Conservation (phyloP, 2,113 vertebrate genomes). For the Zapornia atra region DNA sequence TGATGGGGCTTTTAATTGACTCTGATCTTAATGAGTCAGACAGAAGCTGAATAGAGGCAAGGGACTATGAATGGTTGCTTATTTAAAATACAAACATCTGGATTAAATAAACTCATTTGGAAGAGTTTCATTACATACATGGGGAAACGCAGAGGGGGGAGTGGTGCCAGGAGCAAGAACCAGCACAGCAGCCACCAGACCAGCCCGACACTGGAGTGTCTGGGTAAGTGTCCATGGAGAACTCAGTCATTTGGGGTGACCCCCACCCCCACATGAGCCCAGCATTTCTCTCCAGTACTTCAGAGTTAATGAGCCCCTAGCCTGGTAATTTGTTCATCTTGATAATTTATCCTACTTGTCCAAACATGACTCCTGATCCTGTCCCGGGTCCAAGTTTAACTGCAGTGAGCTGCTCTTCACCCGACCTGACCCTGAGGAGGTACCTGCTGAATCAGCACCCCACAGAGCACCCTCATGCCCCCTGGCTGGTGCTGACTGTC, state of each 20-base stretch:
- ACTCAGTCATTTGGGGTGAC: rapidly evolving
- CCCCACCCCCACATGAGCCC: background rate
- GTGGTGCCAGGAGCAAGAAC: rapidly evolving
- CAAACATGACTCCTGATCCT: background rate
- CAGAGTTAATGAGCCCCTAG: background rate
- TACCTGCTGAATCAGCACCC: rapidly evolving
- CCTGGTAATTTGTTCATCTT: background rate
- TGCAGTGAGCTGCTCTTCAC: background rate
- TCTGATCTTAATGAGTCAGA: background rate
- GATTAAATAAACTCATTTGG: background rate
- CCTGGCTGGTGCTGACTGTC: background rate
- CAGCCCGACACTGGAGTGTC: rapidly evolving
- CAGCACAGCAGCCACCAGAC: rapidly evolving
- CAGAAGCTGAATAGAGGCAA: background rate
- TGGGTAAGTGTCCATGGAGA: rapidly evolving
- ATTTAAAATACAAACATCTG: background rate
- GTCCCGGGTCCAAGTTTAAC: background rate
- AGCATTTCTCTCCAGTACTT: background rate
- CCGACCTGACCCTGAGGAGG: background rate
- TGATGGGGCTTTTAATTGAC: background rate
- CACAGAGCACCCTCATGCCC: background rate
- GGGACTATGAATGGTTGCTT: background rate
- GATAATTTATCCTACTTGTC: background rate
- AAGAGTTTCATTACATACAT: background rate
- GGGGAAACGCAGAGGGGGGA: background rate